Percentiles rank a stretch among this genome's conserved stretches.
Evolutionary conservation across 2,113 vertebrate genomes (phyloP).

Genomic region (Haliaeetus leucogaster): DNA sequence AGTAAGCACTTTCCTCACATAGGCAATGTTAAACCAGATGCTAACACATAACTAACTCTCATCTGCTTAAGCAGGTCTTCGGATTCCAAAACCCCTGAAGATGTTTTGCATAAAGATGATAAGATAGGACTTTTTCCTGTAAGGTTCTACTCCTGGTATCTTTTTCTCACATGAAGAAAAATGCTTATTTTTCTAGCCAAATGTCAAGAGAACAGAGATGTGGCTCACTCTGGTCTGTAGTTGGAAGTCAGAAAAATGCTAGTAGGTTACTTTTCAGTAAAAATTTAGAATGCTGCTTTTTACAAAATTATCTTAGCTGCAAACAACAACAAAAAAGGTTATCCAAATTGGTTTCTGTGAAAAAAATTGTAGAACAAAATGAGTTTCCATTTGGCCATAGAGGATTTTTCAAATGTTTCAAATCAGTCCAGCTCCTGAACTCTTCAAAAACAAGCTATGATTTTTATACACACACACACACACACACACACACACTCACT

Average conservation of each 20-base stretch:
- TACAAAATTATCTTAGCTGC: background rate
- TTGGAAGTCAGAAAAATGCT: background rate
- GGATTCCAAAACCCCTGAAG: background rate
- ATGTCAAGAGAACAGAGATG: background rate
- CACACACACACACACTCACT: background rate
- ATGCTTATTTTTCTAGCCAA: background rate
- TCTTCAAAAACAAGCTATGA: background rate
- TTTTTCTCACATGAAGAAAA: background rate
- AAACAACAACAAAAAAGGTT: background rate
- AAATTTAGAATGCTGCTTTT: background rate
- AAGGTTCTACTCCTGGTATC: background rate
- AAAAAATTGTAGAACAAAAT: background rate
- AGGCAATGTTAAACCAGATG: background rate
- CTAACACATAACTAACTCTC: background rate
- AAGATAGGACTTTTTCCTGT: background rate
- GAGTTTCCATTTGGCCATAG: background rate
- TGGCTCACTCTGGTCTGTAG: background rate
- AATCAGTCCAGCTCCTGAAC: background rate
- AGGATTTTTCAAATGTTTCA: background rate
- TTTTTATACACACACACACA: background rate
- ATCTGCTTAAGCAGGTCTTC: accelerated
- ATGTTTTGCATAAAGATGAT: background rate
- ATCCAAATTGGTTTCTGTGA: background rate
- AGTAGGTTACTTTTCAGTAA: background rate
- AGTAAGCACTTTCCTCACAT: background rate